Conservation (phyloP, 1,140 invertebrate genomes). For the Drosophila burlai region DNA sequence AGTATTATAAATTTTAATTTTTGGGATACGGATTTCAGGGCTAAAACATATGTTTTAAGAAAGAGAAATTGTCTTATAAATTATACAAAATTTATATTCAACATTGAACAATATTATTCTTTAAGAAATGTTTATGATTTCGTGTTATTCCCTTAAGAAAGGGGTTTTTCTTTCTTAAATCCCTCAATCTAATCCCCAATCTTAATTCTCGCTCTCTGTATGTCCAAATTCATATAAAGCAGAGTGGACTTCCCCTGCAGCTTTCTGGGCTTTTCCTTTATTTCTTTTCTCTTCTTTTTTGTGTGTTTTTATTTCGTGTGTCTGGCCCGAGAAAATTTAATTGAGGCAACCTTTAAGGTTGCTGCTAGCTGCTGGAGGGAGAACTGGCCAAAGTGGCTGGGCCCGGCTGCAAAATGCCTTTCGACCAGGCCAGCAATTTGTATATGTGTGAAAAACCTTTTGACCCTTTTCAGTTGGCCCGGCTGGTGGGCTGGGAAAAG, state of each 20-base stretch:
- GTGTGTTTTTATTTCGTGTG: conserved; percentile 26
- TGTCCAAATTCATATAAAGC: conserved; percentile 28
- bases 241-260: conserved; percentile 27
- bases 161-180: neutral
- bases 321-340: conserved; percentile 69
- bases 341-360: conserved; percentile 77
- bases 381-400: conserved; percentile 35
- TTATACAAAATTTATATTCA: neutral
- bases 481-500: conserved; percentile 43
- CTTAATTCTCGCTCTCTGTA: conserved; percentile 5
- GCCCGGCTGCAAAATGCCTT: conserved; percentile 61
- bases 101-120: neutral
- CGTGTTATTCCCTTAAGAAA: neutral
- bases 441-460: conserved; percentile 63
- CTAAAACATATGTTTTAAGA: neutral
- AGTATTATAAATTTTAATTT: neutral
- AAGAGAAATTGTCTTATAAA: neutral
- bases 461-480: conserved; percentile 32
- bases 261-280: conserved; percentile 12
- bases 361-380: neutral
- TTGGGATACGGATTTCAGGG: neutral
- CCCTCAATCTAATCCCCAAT: neutral
- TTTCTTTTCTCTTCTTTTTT: neutral
- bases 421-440: conserved; percentile 66
- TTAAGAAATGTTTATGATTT: neutral